Evolutionary conservation across 2,113 vertebrate genomes (phyloP).

Genomic region (Beaufortia kweichowensis): DNA sequence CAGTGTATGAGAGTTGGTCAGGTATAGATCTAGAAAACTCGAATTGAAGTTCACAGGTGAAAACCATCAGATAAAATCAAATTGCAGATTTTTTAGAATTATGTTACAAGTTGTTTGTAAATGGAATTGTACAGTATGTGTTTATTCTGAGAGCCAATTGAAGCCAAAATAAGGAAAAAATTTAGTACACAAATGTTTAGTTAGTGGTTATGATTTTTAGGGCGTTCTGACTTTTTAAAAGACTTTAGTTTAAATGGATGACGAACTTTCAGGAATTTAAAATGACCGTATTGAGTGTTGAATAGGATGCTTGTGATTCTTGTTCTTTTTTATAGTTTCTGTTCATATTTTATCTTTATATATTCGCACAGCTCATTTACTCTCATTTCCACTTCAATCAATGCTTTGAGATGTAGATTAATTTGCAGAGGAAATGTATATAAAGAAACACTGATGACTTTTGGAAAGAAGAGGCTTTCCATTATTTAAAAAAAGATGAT

Average conservation of each 20-base stretch:
- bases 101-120: background rate
- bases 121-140: background rate
- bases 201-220: no score
- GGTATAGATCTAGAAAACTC: constrained; percentile 30
- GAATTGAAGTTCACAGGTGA: constrained; percentile 33
- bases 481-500: no score
- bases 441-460: background rate
- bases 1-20: constrained; percentile 30
- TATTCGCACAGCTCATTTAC: background rate
- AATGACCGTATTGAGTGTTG: no score
- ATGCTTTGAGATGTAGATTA: background rate
- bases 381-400: background rate
- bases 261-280: no score
- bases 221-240: no score
- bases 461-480: background rate
- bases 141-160: background rate
- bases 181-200: no score
- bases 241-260: background rate
- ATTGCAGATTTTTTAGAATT: constrained; percentile 18
- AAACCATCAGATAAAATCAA: constrained; percentile 27
- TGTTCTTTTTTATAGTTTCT: background rate
- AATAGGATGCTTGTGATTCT: background rate
- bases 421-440: background rate
- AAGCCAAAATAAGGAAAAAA: background rate
- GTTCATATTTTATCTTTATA: background rate